phyloP scores from a whole-genome alignment of 1,140 invertebrate species.

The Yoshiicerus persimilis region DNA sequence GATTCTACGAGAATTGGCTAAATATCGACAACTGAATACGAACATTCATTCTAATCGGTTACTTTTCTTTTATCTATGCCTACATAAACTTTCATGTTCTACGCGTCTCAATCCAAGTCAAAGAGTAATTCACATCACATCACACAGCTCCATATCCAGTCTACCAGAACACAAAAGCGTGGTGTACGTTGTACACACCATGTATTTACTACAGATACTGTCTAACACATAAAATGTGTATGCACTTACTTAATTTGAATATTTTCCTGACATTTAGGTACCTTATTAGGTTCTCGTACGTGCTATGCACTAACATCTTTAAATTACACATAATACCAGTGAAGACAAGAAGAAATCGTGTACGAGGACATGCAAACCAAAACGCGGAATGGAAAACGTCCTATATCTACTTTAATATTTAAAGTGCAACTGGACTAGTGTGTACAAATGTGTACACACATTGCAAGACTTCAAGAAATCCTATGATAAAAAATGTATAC shows the following conservation, averaged over 20 bases:
- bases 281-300: neutral
- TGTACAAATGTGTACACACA: neutral
- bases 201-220: neutral
- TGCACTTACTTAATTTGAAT: neutral
- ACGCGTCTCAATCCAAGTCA: neutral
- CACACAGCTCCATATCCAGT: neutral
- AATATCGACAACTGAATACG: neutral
- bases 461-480: too few relatives aligned
- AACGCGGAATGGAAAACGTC: neutral
- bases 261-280: neutral
- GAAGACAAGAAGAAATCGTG: neutral
- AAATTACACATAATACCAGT: neutral
- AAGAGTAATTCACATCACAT: too few relatives aligned
- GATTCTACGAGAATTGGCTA: neutral
- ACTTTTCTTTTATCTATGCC: neutral
- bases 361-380: neutral
- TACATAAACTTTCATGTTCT: neutral
- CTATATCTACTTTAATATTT: neutral
- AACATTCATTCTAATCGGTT: too few relatives aligned
- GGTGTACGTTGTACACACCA: neutral
- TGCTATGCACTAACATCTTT: neutral
- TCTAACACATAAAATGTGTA: neutral
- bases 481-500: neutral
- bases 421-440: too few relatives aligned
- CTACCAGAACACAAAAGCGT: neutral